Evolutionary conservation across 37 sponge, comb jelly and placozoan species (phyloP).

Genomic region (Agelas oroides): DNA sequence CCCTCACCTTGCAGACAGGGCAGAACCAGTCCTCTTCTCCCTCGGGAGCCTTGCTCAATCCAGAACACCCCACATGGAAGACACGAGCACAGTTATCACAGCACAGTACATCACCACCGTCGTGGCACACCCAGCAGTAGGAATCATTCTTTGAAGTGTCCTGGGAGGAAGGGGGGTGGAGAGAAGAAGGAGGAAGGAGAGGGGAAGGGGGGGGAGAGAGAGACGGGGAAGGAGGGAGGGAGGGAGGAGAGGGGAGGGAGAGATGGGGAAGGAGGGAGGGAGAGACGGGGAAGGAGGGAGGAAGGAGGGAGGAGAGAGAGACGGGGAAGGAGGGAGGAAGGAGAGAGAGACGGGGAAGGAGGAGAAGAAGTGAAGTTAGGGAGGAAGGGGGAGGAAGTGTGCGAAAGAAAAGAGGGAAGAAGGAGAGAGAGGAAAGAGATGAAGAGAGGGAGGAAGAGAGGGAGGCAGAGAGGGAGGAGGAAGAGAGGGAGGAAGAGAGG

Average conservation of each 20-base stretch:
- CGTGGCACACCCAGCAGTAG: slow-evolving; percentile 98
- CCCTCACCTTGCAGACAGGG: slow-evolving; percentile 82
- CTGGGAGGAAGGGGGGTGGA: slow-evolving; percentile 9
- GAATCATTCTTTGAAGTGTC: slow-evolving; percentile 93
- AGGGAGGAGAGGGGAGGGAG: not conserved
- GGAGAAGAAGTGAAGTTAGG: too few species aligned
- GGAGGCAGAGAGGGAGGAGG: too few species aligned
- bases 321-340: not conserved
- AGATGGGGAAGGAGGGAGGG: too few species aligned
- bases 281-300: too few species aligned
- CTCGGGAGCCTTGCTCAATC: slow-evolving; percentile 67
- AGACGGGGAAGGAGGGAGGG: not conserved
- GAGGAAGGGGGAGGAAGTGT: not conserved
- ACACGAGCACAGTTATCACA: slow-evolving; percentile 97
- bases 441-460: too few species aligned
- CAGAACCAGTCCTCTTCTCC: slow-evolving; percentile 94
- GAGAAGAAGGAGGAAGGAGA: not conserved
- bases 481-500: too few species aligned
- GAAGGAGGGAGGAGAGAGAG: too few species aligned
- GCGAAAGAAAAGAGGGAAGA: not conserved
- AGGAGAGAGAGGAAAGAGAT: too few species aligned
- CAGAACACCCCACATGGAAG: slow-evolving; percentile 88
- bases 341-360: not conserved
- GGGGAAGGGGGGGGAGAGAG: too few species aligned
- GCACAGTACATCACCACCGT: slow-evolving; percentile 94